A percentile compares a stretch with the other conserved stretches of the same genome.
Evolutionary conservation across 2,113 vertebrate genomes (phyloP).

Genomic region (Turnix velox): DNA sequence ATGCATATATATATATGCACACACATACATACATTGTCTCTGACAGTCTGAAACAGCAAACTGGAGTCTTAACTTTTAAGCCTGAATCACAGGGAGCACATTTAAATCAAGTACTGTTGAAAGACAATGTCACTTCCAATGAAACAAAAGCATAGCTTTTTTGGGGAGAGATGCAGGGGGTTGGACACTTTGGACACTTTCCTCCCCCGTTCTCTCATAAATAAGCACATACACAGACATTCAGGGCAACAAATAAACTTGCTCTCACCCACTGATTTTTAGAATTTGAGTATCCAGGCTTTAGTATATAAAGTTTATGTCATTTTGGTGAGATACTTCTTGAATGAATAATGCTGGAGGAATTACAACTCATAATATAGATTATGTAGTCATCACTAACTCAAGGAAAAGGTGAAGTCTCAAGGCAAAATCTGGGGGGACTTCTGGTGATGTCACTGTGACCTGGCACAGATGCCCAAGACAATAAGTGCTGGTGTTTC

Average conservation of each 20-base stretch:
- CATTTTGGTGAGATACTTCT: not conserved
- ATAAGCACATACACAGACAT: not conserved
- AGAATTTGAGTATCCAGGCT: not conserved
- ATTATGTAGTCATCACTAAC: not conserved
- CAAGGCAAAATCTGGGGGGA: not conserved
- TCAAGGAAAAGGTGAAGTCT: not conserved
- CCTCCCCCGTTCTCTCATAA: not conserved
- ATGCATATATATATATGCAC: not conserved
- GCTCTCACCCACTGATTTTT: not conserved
- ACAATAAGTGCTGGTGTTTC: not conserved
- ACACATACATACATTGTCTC: not conserved
- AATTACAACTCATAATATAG: not conserved
- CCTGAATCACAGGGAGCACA: not conserved
- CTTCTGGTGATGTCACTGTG: not conserved
- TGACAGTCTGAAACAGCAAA: not conserved
- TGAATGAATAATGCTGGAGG: not conserved
- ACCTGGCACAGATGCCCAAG: not conserved
- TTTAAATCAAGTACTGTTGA: not conserved
- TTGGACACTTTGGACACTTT: not conserved
- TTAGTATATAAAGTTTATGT: not conserved
- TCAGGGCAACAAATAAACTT: not conserved
- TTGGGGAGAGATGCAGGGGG: not conserved
- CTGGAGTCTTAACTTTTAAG: not conserved
- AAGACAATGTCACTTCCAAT: not conserved
- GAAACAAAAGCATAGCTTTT: not conserved